Base-by-base conservation (phyloP, 2,797 vertebrate species). In the Gambusia yucatana region DNA sequence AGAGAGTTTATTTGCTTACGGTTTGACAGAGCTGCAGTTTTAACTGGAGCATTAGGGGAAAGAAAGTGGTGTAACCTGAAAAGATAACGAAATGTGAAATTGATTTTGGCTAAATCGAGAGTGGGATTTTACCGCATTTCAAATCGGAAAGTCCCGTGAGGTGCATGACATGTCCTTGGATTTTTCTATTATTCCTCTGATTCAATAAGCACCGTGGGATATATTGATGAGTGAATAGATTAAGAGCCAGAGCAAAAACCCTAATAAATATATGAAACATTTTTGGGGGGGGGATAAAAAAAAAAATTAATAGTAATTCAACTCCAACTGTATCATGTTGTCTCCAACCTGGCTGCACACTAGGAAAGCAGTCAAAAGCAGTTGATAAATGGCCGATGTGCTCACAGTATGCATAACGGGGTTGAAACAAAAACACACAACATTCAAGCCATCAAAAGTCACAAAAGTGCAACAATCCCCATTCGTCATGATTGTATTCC, bases 401-500 rank as follows among this genome's bases (percentile, higher is more conserved):
- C 79, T 91, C 87, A 89, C 84, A 82, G 82, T 89, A 59, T 78
- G 84, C 84, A 71, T 72, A 44, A 84, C 41, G 57, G 78, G 55
- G 46, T 84, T 69, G 87, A 72, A 63, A 59, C 77, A 61, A 41
- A 50, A 82, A 76, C 69, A 83, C 75, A 82, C 71, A 22, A 88
- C 90, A 92, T 76, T 88, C 86, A 82, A 46, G 77, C 89, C 84
- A 83, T 91, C 83, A 91, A 86, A 90, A 91, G 82, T 87, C 88
- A 78, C 77, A 87, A 94, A 95, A 95, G 91, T 94, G 92, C 92
- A 91, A 89, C 88, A 83, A 89, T 90, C 87, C 83, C 91, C 80
- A 77, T 87, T 88, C 86, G 69, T 83, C 86, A 74, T 95, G 94
- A 96, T 95, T 95, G 95, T 95, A 93, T 90, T 44, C 86, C 84